Evolutionary conservation across 2,888 invertebrate species (phyloP).

Genomic region (Neoascia interrupta): DNA sequence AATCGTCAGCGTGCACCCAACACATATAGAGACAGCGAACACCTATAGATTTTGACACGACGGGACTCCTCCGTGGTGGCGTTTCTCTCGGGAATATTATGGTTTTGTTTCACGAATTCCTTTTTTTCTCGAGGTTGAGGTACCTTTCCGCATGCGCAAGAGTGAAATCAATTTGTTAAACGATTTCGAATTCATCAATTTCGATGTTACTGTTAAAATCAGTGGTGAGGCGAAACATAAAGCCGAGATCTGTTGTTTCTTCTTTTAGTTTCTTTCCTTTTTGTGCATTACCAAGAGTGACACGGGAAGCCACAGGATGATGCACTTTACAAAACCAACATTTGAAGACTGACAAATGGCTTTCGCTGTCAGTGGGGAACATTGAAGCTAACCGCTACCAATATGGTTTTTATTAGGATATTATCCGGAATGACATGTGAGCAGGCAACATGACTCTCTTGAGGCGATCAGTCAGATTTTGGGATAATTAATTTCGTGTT

Average conservation of each 20-base stretch:
- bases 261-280: background rate
- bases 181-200: conserved; percentile 58
- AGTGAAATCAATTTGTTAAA: conserved; percentile 64
- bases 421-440: conserved; percentile 12
- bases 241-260: conserved; percentile 6
- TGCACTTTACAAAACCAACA: conserved; percentile 37
- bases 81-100: conserved; percentile 37
- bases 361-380: conserved; percentile 13
- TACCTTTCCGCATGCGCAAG: background rate
- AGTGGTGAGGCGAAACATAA: conserved; percentile 24
- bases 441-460: no score
- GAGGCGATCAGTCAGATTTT: no score
- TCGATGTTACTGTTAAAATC: conserved; percentile 48
- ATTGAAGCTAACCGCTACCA: conserved; percentile 23
- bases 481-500: conserved; percentile 48
- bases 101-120: conserved; percentile 17
- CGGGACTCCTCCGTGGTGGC: conserved; percentile 48
- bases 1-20: conserved; percentile 42
- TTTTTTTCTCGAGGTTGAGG: background rate
- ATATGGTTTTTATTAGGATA: conserved; percentile 30
- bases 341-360: conserved; percentile 46
- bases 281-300: conserved; percentile 1
- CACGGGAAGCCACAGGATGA: conserved; percentile 44
- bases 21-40: conserved; percentile 33
- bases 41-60: conserved; percentile 58